Evolutionary conservation across 2,113 vertebrate species (phyloP), one percentile per base, ranked within the genome.

Genomic region (Oncorhynchus nerka): DNA sequence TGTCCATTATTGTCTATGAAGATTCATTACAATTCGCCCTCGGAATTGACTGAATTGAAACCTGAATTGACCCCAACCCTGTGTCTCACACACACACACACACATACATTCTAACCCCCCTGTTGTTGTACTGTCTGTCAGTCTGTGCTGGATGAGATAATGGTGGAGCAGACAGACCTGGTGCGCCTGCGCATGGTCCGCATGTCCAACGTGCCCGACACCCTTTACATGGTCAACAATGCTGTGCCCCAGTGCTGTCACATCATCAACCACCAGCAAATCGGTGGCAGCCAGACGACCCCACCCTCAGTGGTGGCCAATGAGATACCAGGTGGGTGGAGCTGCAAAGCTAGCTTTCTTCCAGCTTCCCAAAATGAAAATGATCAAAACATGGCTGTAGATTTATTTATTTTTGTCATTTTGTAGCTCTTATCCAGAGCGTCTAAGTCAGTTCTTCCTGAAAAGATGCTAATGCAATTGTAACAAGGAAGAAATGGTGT

Each of bases 201-300:
- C 7, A 96, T 97, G 94, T 97, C 96, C 88, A 96, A 96, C 0
- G 95, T 97, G 34, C 96, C 96, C 0, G 96, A 97, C 86, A 96
- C 96, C 0, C 94, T 97, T 3, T 97, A 97, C 87, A 97, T 97
- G 96, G 95, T 97, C 26, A 95, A 89, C 83, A 96, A 92, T 1
- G 95, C 95, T 0, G 92, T 96, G 67, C 96, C 95, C 0, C 96
- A 97, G 89, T 96, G 95, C 83, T 96, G 95, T 87, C 95, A 96
- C 24, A 64, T 96, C 81, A 93, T 96, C 83, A 95, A 86, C 83
- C 95, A 96, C 90, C 95, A 96, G 91, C 95, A 95, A 87, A 90
- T 95, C 73, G 90, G 88, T 81, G 90, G 93, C 11, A 94, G 86
- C 90, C 95, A 95, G 84, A 84, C 88, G 51, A 94, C 89, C 66